Evolutionary conservation across 2,113 vertebrate species (phyloP).

Genomic region (Nothocercus nigrocapillus): DNA sequence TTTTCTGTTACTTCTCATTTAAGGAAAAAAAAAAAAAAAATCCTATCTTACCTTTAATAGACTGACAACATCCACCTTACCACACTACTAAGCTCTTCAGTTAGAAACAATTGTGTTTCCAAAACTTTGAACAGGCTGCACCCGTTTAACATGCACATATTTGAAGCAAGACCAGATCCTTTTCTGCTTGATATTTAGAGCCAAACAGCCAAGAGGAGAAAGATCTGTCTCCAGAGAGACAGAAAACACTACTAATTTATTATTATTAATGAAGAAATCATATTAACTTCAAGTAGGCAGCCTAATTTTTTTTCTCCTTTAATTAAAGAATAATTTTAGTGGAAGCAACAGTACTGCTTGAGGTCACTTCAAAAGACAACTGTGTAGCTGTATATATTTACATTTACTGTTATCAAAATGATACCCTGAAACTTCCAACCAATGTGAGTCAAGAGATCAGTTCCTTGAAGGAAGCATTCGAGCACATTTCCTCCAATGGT

Average conservation of each 20-base stretch:
- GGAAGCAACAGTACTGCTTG: background rate
- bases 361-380: background rate
- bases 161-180: background rate
- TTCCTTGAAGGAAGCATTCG: background rate
- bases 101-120: background rate
- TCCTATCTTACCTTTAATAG: background rate
- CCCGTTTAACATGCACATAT: background rate
- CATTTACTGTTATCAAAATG: background rate
- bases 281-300: background rate
- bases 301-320: background rate
- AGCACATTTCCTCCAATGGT: background rate
- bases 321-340: background rate
- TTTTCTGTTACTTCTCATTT: background rate
- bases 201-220: background rate
- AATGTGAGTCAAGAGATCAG: background rate
- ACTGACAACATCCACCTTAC: background rate
- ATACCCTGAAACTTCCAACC: background rate
- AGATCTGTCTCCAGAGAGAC: background rate
- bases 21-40: background rate
- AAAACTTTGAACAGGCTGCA: background rate
- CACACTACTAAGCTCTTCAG: background rate
- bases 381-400: background rate
- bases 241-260: background rate
- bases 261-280: background rate
- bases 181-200: conserved; percentile 11